Base-by-base conservation (phyloP, 1,140 invertebrate genomes). In the Chironomus striatipennis region DNA sequence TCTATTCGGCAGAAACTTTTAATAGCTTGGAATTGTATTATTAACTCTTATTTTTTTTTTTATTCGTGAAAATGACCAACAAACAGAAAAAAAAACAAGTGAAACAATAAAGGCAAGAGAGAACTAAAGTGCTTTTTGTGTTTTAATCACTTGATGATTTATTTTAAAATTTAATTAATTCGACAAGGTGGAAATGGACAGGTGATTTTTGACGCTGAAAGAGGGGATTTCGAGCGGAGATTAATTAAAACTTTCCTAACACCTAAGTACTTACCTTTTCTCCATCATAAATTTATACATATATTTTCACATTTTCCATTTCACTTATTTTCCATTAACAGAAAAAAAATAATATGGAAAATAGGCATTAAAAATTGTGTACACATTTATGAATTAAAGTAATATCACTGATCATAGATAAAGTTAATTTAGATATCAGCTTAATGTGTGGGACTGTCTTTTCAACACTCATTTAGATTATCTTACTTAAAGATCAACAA, bases 171-270 rank as follows among this genome's bases (percentile, higher is more conserved):
- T 21, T 70, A 70, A 70, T 70, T 70, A 70, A 70, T 20, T 70
- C 65, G 65, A 70, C 65, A 70, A 70, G 65, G 65, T 70, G 65
- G 65, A 70, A 70, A 70, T 70, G 65, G 65, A 70, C 65, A 70
- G 65, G 65, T 70, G 65, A 70, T 20, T 70, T 34, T 70, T 70
- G 20, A 70, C 65, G 17, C 9, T 57, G 17, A 18, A n/a, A n/a
- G n/a, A 70, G n/a, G 17, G 9, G 9, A 15, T 70, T 21, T 18
- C 65, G 9, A 70, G 65, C 17, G 65, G 9, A 18, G 20, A 20
- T 70, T 70, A 70, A 70, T 70, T 70, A 70, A 70, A 70, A 70
- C 65, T 70, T 70, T 70, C 20, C 65, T 21, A 70, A 70, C 65
- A 70, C 65, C 65, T 70, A 57, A 57, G 47, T 57, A 15, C 47